A percentile compares a stretch with the other conserved stretches of the same genome.
phyloP scores from a whole-genome alignment of 2,113 vertebrate genomes.

The Martes martes region DNA sequence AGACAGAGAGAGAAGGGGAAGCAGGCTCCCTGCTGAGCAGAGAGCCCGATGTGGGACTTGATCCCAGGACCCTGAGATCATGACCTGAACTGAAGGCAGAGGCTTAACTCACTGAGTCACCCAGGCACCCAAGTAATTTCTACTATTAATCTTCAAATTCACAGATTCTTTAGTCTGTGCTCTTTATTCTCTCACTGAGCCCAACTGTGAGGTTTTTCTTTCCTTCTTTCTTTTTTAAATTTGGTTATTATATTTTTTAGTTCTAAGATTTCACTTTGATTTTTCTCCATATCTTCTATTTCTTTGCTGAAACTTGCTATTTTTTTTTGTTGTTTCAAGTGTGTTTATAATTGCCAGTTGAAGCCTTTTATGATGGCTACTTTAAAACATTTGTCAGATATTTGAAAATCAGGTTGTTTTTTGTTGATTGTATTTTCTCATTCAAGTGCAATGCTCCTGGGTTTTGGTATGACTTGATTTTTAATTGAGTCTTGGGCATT shows the following conservation, averaged over 20 bases:
- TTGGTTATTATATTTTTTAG: not conserved
- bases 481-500: not conserved
- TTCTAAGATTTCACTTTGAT: not conserved
- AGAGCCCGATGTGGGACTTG: too few species aligned
- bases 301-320: not conserved
- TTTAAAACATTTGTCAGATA: not conserved
- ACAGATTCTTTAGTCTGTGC: not conserved
- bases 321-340: not conserved
- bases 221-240: not conserved
- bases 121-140: not conserved
- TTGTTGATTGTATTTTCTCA: not conserved
- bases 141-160: not conserved
- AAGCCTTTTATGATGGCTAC: not conserved
- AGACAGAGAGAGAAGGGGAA: too few species aligned
- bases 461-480: not conserved
- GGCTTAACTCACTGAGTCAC: too few species aligned
- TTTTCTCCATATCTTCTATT: not conserved
- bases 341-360: not conserved
- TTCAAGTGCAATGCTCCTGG: not conserved
- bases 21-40: too few species aligned
- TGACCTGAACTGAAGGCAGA: too few species aligned
- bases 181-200: not conserved
- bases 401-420: not conserved
- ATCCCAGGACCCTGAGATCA: too few species aligned
- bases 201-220: not conserved